phyloP scores from a whole-genome alignment of 1,140 invertebrate genomes.

The Drosophila pruinosa region DNA sequence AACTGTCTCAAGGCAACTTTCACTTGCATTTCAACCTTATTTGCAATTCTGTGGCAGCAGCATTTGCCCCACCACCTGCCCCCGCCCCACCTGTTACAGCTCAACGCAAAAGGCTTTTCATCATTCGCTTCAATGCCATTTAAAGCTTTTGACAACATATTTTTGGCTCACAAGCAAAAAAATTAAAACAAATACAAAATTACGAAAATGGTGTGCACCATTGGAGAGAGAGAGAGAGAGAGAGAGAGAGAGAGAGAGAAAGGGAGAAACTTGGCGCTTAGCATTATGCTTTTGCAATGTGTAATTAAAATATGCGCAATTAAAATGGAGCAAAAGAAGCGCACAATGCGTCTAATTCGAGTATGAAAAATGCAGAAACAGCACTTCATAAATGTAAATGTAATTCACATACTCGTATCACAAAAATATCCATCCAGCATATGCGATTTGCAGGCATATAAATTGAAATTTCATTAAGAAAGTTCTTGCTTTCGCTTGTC shows the following conservation, averaged over 20 bases:
- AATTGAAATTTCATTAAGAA: slow-evolving; percentile 81
- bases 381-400: slow-evolving; percentile 48
- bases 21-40: slow-evolving; percentile 27
- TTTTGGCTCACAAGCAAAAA: slow-evolving; percentile 15
- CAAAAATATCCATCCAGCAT: slow-evolving; percentile 5
- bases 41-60: not conserved
- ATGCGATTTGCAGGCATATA: slow-evolving; percentile 46
- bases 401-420: slow-evolving; percentile 67
- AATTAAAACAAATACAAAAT: slow-evolving; percentile 1
- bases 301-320: slow-evolving; percentile 78
- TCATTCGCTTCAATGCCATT: slow-evolving; percentile 37
- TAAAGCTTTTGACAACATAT: slow-evolving; percentile 33
- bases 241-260: not conserved
- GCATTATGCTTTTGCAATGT: slow-evolving; percentile 60
- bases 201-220: slow-evolving; percentile 1
- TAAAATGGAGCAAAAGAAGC: slow-evolving; percentile 45
- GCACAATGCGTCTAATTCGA: slow-evolving; percentile 33
- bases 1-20: slow-evolving; percentile 56
- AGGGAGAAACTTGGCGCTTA: not conserved
- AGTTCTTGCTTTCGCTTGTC: slow-evolving; percentile 45
- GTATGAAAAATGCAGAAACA: slow-evolving; percentile 20
- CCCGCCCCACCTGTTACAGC: not conserved
- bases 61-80: not conserved
- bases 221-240: not conserved
- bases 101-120: slow-evolving; percentile 37